Evolutionary conservation across 2,113 vertebrate genomes (phyloP).

Genomic region (Stegostoma tigrinum): DNA sequence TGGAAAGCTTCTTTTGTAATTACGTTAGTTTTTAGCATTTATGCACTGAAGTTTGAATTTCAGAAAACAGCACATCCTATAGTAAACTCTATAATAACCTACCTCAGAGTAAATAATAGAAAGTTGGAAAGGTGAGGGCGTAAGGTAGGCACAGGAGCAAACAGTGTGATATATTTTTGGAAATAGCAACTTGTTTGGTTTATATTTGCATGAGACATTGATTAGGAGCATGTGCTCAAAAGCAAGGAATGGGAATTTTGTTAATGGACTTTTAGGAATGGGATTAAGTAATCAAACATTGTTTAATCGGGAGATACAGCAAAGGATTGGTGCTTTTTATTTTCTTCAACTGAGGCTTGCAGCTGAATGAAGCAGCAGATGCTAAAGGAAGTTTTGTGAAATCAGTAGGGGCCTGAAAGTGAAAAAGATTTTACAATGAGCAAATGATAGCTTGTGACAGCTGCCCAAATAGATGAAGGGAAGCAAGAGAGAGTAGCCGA

Average conservation of each 20-base stretch:
- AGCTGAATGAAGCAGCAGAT: conserved; percentile 5
- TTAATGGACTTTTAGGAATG: neutral
- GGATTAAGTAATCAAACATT: conserved; percentile 29
- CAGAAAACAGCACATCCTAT: neutral
- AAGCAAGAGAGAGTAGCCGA: conserved; percentile 8
- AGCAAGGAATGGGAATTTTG: neutral
- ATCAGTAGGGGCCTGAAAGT: conserved; percentile 13
- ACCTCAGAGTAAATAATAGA: neutral
- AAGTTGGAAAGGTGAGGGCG: neutral
- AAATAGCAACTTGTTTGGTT: conserved; percentile 5
- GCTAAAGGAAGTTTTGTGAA: conserved; percentile 27
- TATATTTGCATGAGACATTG: conserved; percentile 21
- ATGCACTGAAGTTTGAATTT: neutral
- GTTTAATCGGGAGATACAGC: conserved; percentile 28
- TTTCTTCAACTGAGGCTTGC: neutral
- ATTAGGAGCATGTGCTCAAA: neutral
- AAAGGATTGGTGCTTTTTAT: neutral
- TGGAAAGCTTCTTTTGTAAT: neutral
- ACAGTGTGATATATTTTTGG: neutral
- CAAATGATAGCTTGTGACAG: conserved; percentile 31
- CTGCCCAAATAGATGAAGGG: conserved; percentile 17
- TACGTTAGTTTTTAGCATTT: neutral
- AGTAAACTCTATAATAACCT: neutral
- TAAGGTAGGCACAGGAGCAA: neutral
- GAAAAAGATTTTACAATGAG: conserved; percentile 6